Evolutionary conservation across 1,140 invertebrate species (phyloP).

Genomic region (Aphis craccivora): DNA sequence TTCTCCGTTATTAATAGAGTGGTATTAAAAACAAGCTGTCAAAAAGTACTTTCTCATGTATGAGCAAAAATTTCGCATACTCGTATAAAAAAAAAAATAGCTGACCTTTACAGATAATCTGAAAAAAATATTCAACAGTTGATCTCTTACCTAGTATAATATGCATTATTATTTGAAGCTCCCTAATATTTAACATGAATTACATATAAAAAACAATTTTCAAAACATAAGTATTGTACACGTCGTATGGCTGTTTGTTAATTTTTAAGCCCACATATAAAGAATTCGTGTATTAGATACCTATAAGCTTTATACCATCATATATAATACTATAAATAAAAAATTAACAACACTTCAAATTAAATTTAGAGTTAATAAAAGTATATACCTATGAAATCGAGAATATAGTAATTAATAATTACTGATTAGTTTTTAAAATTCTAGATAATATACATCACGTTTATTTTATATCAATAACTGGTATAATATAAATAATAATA

Average conservation of each 20-base stretch:
- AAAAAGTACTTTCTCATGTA: conserved; percentile 19
- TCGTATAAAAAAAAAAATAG: background rate
- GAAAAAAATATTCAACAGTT: background rate
- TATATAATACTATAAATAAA: background rate
- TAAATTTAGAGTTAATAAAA: no score
- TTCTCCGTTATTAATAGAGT: conserved; percentile 9
- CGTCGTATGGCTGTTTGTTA: background rate
- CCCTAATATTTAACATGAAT: background rate
- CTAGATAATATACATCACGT: background rate
- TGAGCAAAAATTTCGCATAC: background rate
- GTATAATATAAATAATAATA: background rate
- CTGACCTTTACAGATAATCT: background rate
- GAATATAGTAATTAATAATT: no score
- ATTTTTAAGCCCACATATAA: background rate
- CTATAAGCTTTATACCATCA: background rate
- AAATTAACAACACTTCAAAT: background rate
- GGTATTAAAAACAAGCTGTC: background rate
- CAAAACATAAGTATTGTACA: background rate
- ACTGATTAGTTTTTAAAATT: background rate
- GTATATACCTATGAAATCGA: no score
- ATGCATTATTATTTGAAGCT: background rate
- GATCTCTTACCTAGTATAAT: background rate
- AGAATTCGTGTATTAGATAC: background rate
- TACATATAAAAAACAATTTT: background rate
- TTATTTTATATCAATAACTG: background rate